phyloP scores from a whole-genome alignment of 2,797 vertebrate genomes.

The Pipistrellus pygmaeus region DNA sequence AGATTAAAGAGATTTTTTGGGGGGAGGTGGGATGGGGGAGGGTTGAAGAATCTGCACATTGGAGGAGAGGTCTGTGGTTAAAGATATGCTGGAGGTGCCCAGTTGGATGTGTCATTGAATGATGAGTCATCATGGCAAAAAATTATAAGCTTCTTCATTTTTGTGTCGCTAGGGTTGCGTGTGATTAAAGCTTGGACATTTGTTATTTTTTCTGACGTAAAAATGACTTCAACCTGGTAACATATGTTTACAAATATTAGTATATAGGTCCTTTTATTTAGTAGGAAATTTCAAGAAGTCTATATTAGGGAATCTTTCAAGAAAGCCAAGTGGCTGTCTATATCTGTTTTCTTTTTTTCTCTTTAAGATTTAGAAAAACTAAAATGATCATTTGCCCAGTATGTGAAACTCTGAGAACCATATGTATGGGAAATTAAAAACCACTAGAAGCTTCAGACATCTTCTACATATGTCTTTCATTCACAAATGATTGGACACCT shows the following conservation, averaged over 20 bases:
- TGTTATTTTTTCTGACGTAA: constrained; percentile 70
- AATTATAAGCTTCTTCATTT: constrained; percentile 51
- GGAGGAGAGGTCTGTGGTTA: background rate
- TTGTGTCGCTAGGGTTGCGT: constrained; percentile 13
- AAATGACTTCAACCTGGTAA: constrained; percentile 64
- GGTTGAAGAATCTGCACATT: background rate
- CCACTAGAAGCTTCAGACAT: background rate
- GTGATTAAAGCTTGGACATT: constrained; percentile 49
- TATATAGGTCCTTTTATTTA: constrained; percentile 25
- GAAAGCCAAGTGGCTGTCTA: background rate
- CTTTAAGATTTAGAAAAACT: constrained; percentile 32
- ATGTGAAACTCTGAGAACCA: background rate
- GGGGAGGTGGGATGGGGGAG: too few relatives aligned
- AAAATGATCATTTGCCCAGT: background rate
- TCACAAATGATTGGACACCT: background rate
- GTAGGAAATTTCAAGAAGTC: constrained; percentile 59
- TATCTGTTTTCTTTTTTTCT: background rate
- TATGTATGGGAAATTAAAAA: background rate
- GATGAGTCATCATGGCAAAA: constrained; percentile 49
- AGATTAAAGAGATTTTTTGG: background rate
- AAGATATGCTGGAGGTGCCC: constrained; percentile 29
- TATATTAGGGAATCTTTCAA: background rate
- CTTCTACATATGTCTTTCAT: background rate
- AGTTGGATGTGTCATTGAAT: constrained; percentile 20
- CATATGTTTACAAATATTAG: constrained; percentile 24